Evolutionary conservation across 2,797 vertebrate species (phyloP).

Genomic region (Graptemys geographica): DNA sequence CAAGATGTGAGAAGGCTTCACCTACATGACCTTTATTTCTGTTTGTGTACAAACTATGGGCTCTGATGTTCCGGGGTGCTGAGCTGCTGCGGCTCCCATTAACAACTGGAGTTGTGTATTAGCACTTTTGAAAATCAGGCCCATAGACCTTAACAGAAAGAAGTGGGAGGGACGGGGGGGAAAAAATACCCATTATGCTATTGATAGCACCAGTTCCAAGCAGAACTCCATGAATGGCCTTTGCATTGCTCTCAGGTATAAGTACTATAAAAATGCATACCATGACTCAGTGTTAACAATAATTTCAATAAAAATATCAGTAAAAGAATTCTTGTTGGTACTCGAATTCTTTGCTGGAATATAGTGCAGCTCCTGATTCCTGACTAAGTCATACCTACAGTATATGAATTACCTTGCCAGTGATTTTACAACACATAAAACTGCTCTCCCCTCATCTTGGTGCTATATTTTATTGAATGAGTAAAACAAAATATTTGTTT

Average conservation of each 20-base stretch:
- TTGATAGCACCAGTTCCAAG: background rate
- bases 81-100: background rate
- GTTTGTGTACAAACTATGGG: background rate
- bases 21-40: background rate
- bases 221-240: fast-evolving
- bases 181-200: background rate
- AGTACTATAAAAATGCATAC: background rate
- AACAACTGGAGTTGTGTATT: background rate
- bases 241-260: background rate
- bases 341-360: background rate
- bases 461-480: background rate
- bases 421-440: background rate
- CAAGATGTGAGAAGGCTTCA: background rate
- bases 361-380: background rate
- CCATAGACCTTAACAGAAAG: background rate
- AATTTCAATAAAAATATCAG: background rate
- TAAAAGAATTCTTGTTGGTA: background rate
- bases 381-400: background rate
- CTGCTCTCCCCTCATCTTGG: fast-evolving
- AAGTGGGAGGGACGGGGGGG: background rate
- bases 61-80: fast-evolving
- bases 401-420: background rate
- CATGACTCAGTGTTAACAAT: background rate
- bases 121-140: background rate
- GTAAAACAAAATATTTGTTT: background rate